Base-by-base conservation (phyloP, 2,113 vertebrate genomes). In the Lasiurus cinereus region DNA sequence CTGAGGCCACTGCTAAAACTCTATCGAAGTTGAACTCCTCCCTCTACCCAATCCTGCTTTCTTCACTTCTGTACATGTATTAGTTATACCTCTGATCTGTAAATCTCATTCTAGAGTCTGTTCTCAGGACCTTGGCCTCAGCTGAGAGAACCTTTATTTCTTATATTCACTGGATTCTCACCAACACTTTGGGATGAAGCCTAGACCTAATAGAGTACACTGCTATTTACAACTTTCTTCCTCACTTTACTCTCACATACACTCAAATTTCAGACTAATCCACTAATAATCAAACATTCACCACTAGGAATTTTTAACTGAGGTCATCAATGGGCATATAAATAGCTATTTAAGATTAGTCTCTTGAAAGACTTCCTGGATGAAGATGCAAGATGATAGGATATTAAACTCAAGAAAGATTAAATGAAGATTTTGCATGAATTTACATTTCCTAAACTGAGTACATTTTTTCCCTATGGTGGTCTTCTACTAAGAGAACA, bases 401-500 rank as follows among this genome's bases (percentile, higher is more conserved):
- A 70, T 69, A 39, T 83, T 88, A 79, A 52, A 59, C 15, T 74
- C 69, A 46, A 27, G 48, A 54, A 18, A 91, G 21, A 77, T 76
- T 88, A 82, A 90, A 36, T 46, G 78, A 88, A 69, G 50, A 85
- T 46, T 91, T 29, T 48, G 29, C 27, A 5, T 33, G 24, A 59
- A 22, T 84, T 79, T 67, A 66, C 46, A 91, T 70, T 84, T 92
- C 33, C 72, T 92, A 16, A 76, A 59, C 59, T 43, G 31, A 16
- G 39, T 39, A 33, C 39, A 21, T 22, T 54, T 93, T 93, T 92
- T 85, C 94, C 54, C 88, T 84, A 76, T 48, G 10, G 72, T 29
- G 6, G 5, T 31, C 46, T 95, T 33, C 22, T 70, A 86, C 64
- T 94, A n/a, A 87, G 73, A 95, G 52, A 74, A 90, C 11, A 54